Percentiles rank a stretch among this genome's conserved stretches.
phyloP scores from a whole-genome alignment of 2,888 invertebrate genomes.

The Melinaea marsaeus region DNA sequence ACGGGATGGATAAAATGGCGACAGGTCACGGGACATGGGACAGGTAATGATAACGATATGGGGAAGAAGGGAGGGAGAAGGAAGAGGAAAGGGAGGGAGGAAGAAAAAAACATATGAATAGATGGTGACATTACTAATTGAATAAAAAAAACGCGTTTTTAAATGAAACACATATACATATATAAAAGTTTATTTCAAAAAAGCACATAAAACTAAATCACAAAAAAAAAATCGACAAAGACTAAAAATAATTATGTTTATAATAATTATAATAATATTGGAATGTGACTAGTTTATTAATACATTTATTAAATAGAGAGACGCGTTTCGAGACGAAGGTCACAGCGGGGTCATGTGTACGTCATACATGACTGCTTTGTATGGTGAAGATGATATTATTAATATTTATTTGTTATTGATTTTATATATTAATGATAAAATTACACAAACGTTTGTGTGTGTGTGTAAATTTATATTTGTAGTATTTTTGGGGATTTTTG shows the following conservation, averaged over 20 bases:
- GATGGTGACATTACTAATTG: not conserved
- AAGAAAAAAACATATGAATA: no score
- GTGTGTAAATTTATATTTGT: not conserved
- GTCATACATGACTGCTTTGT: no score
- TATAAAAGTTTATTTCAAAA: not conserved
- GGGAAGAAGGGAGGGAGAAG: no score
- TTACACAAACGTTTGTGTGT: not conserved
- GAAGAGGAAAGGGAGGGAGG: no score
- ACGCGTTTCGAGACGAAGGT: not conserved
- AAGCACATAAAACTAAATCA: not conserved
- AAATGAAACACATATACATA: not conserved
- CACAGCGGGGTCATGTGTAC: no score
- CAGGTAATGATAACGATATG: no score
- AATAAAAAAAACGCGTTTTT: not conserved
- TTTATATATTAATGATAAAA: no score
- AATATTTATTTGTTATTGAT: no score
- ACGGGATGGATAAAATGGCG: no score
- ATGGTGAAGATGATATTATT: no score
- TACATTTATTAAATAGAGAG: not conserved
- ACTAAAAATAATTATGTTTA: constrained; percentile 1
- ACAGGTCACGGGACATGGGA: no score
- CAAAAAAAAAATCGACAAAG: not conserved
- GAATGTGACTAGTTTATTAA: constrained; percentile 12
- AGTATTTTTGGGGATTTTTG: no score
- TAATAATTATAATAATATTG: constrained; percentile 7